Evolutionary conservation across 2,797 vertebrate genomes (phyloP).

Genomic region (Rhadinocentrus ornatus): DNA sequence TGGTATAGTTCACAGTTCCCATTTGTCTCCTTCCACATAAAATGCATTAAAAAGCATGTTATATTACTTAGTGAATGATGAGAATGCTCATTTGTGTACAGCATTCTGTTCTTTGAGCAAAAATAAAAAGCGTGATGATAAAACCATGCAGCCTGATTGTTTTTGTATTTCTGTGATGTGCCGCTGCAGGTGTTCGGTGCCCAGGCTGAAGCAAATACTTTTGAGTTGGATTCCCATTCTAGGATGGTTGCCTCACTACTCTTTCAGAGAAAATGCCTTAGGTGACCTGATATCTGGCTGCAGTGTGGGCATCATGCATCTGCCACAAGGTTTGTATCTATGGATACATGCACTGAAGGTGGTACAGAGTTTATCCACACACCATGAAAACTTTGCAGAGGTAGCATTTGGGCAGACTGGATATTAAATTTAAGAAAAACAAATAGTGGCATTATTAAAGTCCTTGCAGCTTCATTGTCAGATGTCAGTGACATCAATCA

Average conservation of each 20-base stretch:
- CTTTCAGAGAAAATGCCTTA: constrained; percentile 86
- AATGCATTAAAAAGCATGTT: background rate
- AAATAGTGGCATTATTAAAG: background rate
- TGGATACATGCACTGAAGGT: background rate
- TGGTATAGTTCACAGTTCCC: constrained; percentile 44
- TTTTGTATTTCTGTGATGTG: constrained; percentile 8
- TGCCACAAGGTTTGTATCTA: constrained; percentile 88
- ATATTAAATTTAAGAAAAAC: background rate
- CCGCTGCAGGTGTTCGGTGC: constrained; percentile 73
- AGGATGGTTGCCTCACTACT: constrained; percentile 89
- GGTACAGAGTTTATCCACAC: background rate
- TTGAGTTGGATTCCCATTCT: constrained; percentile 83
- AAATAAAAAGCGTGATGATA: background rate
- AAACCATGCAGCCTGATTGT: background rate
- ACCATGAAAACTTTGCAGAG: background rate
- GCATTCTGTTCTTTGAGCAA: background rate
- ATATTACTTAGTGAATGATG: background rate
- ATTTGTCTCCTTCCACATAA: background rate
- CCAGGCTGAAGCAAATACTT: constrained; percentile 57
- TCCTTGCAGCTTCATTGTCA: background rate
- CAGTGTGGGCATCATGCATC: constrained; percentile 96
- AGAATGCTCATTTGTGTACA: background rate
- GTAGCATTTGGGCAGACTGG: background rate
- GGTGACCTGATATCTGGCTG: constrained; percentile 90
- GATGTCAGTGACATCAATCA: background rate